Evolutionary conservation across 2,888 invertebrate genomes (phyloP).

Genomic region (Ichneumoninae sp.): DNA sequence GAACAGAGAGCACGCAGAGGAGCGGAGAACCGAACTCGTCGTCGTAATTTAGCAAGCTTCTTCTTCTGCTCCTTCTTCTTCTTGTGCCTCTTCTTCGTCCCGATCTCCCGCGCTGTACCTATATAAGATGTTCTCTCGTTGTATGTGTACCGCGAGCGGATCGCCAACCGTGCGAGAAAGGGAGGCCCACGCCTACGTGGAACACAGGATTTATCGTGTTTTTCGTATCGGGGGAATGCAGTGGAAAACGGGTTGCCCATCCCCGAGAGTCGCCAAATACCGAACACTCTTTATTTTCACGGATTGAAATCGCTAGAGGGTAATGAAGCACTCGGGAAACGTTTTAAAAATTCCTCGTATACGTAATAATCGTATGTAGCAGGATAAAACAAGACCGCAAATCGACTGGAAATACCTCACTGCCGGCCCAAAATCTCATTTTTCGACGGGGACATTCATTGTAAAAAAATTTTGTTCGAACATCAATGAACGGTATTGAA

Average conservation of each 20-base stretch:
- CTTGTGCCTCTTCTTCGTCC: constrained; percentile 22
- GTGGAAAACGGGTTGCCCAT: constrained; percentile 18
- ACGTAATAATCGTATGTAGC: too few species aligned
- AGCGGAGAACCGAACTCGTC: constrained; percentile 70
- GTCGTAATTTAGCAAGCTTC: constrained; percentile 75
- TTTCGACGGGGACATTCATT: too few species aligned
- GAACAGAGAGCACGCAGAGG: constrained; percentile 67
- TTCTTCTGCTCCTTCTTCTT: constrained; percentile 56
- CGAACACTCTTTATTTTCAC: constrained; percentile 25
- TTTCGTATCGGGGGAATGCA: constrained; percentile 69
- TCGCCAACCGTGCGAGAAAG: constrained; percentile 58
- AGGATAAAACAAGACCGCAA: too few species aligned
- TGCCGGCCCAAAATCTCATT: too few species aligned
- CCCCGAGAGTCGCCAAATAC: constrained; percentile 13
- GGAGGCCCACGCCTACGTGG: constrained; percentile 73
- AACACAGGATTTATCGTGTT: constrained; percentile 76
- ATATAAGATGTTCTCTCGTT: constrained; percentile 33
- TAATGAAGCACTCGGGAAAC: not conserved
- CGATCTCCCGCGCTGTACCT: constrained; percentile 41
- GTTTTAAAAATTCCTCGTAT: not conserved
- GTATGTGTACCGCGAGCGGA: constrained; percentile 30
- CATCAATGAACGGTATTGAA: too few species aligned
- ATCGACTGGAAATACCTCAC: too few species aligned
- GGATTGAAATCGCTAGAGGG: constrained; percentile 14
- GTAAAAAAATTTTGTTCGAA: too few species aligned